Conservation (phyloP, 2,797 vertebrate genomes). For the Serranus cabrilla region DNA sequence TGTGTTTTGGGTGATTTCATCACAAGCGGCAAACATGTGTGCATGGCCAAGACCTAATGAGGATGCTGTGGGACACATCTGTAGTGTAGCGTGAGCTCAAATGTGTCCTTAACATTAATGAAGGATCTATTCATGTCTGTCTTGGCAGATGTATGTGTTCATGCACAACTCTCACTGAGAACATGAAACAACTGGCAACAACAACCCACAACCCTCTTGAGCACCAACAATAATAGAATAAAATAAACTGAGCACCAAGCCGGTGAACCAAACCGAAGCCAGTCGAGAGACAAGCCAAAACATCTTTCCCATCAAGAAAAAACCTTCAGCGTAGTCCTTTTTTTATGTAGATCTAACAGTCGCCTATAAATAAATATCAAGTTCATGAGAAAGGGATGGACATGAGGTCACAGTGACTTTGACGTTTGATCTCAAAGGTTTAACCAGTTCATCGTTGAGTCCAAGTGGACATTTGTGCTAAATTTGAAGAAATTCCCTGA, state of each 20-base stretch:
- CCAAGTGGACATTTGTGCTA: too few relatives aligned
- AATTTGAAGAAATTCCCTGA: too few relatives aligned
- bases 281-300: too few relatives aligned
- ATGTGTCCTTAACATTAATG: conserved; percentile 2
- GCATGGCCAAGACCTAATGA: conserved; percentile 7
- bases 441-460: too few relatives aligned
- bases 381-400: too few relatives aligned
- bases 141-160: conserved; percentile 8
- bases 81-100: background rate
- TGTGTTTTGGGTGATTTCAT: background rate
- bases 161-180: background rate
- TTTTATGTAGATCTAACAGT: too few relatives aligned
- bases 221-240: background rate
- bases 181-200: conserved; percentile 11
- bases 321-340: too few relatives aligned
- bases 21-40: conserved; percentile 14
- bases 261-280: too few relatives aligned
- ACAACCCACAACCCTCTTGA: background rate
- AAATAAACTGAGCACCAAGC: background rate
- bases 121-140: conserved; percentile 20
- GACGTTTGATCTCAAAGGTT: too few relatives aligned
- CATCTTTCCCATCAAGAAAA: too few relatives aligned
- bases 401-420: too few relatives aligned
- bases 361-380: too few relatives aligned
- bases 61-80: conserved; percentile 21